phyloP scores from a whole-genome alignment of 2,888 invertebrate species.

The Barypeithes pellucidus region DNA sequence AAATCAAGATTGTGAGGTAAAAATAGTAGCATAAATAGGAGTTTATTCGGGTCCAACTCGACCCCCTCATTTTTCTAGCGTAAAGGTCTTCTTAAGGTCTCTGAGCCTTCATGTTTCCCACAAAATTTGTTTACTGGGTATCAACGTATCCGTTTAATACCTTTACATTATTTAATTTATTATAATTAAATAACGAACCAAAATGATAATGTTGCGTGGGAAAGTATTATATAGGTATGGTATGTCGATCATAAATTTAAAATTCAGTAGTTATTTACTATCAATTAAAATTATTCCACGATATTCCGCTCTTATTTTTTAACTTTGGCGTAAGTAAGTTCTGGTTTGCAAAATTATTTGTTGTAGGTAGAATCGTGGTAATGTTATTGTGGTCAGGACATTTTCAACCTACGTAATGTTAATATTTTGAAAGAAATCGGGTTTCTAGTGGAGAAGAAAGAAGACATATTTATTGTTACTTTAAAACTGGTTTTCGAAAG shows the following conservation, averaged over 20 bases:
- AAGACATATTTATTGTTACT: neutral
- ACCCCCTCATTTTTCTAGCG: no score
- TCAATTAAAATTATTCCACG: neutral
- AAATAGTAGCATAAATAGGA: no score
- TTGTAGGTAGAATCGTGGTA: neutral
- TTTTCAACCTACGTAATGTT: conserved; percentile 1
- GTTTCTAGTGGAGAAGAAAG: conserved; percentile 1
- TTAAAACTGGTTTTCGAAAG: conserved; percentile 6
- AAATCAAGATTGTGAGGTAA: no score
- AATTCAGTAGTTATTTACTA: neutral
- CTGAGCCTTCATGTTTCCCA: no score
- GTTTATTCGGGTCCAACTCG: no score
- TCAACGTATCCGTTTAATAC: neutral
- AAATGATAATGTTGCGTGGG: conserved; percentile 3
- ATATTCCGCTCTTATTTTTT: neutral
- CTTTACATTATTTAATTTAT: neutral
- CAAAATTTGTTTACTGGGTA: neutral
- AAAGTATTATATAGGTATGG: conserved; percentile 1
- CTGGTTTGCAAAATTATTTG: neutral
- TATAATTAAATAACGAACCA: neutral
- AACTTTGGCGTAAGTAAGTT: neutral
- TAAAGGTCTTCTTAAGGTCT: no score
- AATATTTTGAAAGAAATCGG: conserved; percentile 7
- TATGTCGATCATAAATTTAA: neutral
- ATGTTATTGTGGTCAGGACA: conserved; percentile 1